phyloP scores from a whole-genome alignment of 2,888 invertebrate species.

The Scaptodrosophila latifasciaeformis region DNA sequence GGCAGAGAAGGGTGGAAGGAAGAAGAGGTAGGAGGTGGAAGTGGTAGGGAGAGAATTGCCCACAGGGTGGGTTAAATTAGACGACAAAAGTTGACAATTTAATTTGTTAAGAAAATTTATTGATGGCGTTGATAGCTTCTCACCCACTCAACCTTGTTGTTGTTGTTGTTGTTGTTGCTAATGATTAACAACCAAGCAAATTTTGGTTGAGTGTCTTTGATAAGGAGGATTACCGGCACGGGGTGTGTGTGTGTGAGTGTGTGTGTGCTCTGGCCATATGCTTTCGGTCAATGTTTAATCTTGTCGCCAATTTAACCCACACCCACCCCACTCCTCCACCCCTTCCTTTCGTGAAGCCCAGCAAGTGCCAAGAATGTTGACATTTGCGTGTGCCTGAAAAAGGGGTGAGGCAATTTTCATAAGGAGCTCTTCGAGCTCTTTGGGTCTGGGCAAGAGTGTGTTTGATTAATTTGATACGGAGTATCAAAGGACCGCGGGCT shows the following conservation, averaged over 20 bases:
- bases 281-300: conserved; percentile 55
- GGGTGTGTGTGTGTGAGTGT: conserved; percentile 10
- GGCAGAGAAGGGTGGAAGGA: too few species aligned
- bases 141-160: conserved; percentile 13
- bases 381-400: conserved; percentile 45
- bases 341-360: conserved; percentile 27
- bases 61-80: conserved; percentile 10
- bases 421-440: too few species aligned
- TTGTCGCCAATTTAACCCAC: conserved; percentile 4
- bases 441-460: conserved; percentile 1
- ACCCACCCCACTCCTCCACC: conserved; percentile 6
- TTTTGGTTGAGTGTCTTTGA: conserved; percentile 38
- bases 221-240: conserved; percentile 56
- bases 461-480: too few species aligned
- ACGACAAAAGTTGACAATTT: conserved; percentile 61
- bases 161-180: conserved; percentile 16
- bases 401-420: conserved; percentile 7
- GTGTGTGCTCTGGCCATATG: conserved; percentile 52
- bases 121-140: conserved; percentile 42
- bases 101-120: conserved; percentile 63
- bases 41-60: conserved; percentile 12
- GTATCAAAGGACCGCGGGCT: too few species aligned
- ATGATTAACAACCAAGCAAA: conserved; percentile 17
- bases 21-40: too few species aligned
- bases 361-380: conserved; percentile 62